These are phyloP conservation scores for Candidula unifasciata DNA, from an alignment of 2,888 invertebrate species.

Conservation along the genomic window DNA sequence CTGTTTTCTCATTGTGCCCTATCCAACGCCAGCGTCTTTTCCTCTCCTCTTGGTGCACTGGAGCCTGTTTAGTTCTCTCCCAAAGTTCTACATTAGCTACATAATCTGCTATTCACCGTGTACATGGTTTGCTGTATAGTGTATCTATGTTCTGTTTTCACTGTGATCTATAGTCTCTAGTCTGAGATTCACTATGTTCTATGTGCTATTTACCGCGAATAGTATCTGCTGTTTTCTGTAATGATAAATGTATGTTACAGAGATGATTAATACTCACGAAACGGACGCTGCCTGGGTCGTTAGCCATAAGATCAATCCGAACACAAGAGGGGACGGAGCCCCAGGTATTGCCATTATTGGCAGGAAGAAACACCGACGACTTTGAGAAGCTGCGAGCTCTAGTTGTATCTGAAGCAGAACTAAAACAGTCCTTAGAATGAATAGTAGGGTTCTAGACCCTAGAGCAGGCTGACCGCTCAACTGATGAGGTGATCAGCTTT, in stretches of 20 bases:
- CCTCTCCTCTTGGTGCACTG: too few relatives aligned
- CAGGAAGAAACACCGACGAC: not conserved
- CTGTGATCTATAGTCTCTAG: too few relatives aligned
- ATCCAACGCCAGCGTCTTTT: too few relatives aligned
- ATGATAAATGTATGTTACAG: not conserved
- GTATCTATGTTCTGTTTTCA: too few relatives aligned
- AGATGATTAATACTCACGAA: constrained; percentile 4
- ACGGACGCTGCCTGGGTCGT: not conserved
- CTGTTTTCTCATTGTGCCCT: too few relatives aligned
- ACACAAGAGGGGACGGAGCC: not conserved
- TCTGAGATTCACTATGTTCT: too few relatives aligned
- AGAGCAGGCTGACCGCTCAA: constrained; percentile 13
- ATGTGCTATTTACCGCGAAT: too few relatives aligned
- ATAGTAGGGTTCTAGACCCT: constrained; percentile 4
- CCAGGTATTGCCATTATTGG: constrained; percentile 20
- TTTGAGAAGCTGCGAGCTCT: not conserved
- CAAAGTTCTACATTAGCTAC: too few relatives aligned
- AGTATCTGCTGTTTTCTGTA: too few relatives aligned
- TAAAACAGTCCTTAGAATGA: not conserved
- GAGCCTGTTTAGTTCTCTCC: too few relatives aligned
- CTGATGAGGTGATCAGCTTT: not conserved
- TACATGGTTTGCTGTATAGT: too few relatives aligned
- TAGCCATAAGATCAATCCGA: constrained; percentile 27
- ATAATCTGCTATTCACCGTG: too few relatives aligned
- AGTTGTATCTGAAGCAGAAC: not conserved